Conservation (phyloP, 1,140 invertebrate species). For the Drosophila bipectinata region DNA sequence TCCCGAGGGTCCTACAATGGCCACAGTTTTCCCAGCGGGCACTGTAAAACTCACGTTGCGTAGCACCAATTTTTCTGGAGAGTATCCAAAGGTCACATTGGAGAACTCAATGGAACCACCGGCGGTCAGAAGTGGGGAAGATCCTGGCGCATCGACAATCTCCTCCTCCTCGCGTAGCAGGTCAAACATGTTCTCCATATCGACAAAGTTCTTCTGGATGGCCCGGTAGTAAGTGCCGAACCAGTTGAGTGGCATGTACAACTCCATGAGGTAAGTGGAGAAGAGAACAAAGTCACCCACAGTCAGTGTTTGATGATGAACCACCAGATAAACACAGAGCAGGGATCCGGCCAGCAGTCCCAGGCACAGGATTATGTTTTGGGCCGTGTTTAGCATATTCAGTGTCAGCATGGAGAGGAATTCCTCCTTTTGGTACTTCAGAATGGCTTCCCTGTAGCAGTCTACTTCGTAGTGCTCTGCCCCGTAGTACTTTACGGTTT, state of each 20-base stretch:
- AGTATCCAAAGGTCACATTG: slow-evolving; percentile 95
- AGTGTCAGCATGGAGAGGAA: slow-evolving; percentile 93
- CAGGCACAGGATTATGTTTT: slow-evolving; percentile 94
- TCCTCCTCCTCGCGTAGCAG: slow-evolving; percentile 94
- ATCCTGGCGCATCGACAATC: slow-evolving; percentile 92
- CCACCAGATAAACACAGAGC: slow-evolving; percentile 93
- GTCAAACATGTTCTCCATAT: slow-evolving; percentile 99
- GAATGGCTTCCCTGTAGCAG: slow-evolving; percentile 92
- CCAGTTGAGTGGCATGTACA: slow-evolving; percentile 98
- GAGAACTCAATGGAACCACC: slow-evolving; percentile 94
- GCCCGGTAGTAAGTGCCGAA: slow-evolving; percentile 99
- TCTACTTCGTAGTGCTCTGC: slow-evolving; percentile 96
- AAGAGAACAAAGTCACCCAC: slow-evolving; percentile 98
- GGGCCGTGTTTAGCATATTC: slow-evolving; percentile 94
- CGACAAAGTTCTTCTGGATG: slow-evolving; percentile 98
- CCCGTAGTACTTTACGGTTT: slow-evolving; percentile 99
- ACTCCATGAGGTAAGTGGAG: slow-evolving; percentile 96
- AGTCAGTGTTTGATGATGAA: slow-evolving; percentile 88
- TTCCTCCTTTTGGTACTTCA: slow-evolving; percentile 94
- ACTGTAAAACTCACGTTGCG: slow-evolving; percentile 94
- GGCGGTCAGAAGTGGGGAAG: slow-evolving; percentile 88
- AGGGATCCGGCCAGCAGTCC: slow-evolving; percentile 94
- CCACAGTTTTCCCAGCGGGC: slow-evolving; percentile 95
- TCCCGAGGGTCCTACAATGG: slow-evolving; percentile 91
- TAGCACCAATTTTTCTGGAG: slow-evolving; percentile 91